Evolutionary conservation across 2,888 invertebrate genomes (phyloP).

Genomic region (Cephus rjabovi): DNA sequence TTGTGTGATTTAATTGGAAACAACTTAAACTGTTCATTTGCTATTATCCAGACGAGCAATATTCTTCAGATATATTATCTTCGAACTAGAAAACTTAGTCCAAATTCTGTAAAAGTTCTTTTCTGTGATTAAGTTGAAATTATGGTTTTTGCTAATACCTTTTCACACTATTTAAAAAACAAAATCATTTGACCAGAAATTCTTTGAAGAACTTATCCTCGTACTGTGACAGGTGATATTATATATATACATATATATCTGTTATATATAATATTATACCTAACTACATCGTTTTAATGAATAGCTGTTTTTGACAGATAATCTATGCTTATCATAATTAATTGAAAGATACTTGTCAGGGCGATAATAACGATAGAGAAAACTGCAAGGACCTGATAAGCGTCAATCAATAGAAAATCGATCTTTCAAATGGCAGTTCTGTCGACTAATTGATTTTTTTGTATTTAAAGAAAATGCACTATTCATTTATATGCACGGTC

Average conservation of each 20-base stretch:
- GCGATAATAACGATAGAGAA: not conserved
- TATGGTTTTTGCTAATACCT: not conserved
- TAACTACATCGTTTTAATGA: not conserved
- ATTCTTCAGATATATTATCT: not conserved
- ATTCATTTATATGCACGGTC: not conserved
- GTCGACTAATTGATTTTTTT: not conserved
- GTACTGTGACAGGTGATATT: not conserved
- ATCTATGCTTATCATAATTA: not conserved
- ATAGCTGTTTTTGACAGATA: not conserved
- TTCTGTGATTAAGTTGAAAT: not conserved
- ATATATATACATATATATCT: not conserved
- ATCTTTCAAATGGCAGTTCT: not conserved
- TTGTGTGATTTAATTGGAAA: not conserved
- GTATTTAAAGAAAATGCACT: not conserved
- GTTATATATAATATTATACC: not conserved
- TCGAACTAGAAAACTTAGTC: not conserved
- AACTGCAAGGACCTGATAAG: not conserved
- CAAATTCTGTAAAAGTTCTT: too few relatives aligned
- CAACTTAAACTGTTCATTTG: not conserved
- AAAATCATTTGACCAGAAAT: not conserved
- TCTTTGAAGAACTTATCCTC: not conserved
- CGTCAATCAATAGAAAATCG: not conserved
- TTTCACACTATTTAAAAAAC: not conserved
- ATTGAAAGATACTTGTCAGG: not conserved
- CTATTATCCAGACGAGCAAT: too few relatives aligned